Evolutionary conservation across 1,140 invertebrate genomes (phyloP), one percentile per base, ranked within the genome.

Genomic region (Trigoniulus corallinus): DNA sequence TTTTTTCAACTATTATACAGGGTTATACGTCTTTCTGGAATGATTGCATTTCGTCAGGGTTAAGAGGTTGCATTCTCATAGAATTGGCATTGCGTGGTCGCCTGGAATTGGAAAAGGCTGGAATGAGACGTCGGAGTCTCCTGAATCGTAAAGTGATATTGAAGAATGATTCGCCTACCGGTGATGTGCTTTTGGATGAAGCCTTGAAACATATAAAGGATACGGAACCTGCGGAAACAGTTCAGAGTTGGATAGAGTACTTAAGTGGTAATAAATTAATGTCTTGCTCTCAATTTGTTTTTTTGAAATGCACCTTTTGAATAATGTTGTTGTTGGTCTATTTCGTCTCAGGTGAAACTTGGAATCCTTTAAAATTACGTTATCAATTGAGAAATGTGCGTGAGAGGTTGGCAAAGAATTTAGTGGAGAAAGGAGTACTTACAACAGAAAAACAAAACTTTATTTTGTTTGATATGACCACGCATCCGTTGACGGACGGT

Each of bases 1-100:
- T n/a, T n/a, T n/a, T n/a, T n/a, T n/a, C n/a, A n/a, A n/a, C n/a
- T n/a, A n/a, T n/a, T 25, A 10, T 47, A 25, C 64, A 98, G 93
- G 95, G 95, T 54, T 99, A 98, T 70, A 98, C 95, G 62, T 98
- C 95, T 39, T 99, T 99, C 72, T 99, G 96, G 96, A 99, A 99
- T 73, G 96, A 99, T 69, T 98, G 93, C 69, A 98, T 99, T 77
- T 98, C 94, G 57, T 94, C 91, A 59, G 96, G 96, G 20, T 73
- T 99, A 45, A 76, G 96, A 62, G 95, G 96, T 52, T 98, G 94
- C 69, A 98, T 99, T 64, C 72, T 99, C 52, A 94, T 98, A 57
- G 96, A 99, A 71, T 73, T 99, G 51, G 88, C 87, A 7, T 70
- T 99, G 44, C 74, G 94, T 59, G 91, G 91, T 22, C 78, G 94